These are phyloP conservation scores for Campopleginae sp. DNA, from an alignment of 2,888 invertebrate genomes.

Conservation along the genomic window DNA sequence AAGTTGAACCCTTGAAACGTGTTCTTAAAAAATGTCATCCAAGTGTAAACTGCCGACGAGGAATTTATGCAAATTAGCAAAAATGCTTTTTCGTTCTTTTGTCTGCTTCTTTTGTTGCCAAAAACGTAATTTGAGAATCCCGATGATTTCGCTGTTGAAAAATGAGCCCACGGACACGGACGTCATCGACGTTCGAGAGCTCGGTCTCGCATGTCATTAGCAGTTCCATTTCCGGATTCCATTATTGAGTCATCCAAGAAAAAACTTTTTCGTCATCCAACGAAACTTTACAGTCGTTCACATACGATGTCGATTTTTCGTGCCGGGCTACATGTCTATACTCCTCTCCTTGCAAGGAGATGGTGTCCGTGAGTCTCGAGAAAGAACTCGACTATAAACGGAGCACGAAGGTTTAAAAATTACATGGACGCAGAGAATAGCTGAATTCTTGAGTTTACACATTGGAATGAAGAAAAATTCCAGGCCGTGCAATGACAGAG, in stretches of 20 bases:
- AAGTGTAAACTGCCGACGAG: neutral
- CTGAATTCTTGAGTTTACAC: no score
- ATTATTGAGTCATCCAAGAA: constrained; percentile 58
- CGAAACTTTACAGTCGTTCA: constrained; percentile 30
- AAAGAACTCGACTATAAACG: no score
- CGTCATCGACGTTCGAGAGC: constrained; percentile 32
- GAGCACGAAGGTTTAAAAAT: no score
- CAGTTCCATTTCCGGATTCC: constrained; percentile 62
- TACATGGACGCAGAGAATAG: no score
- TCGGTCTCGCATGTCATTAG: constrained; percentile 7
- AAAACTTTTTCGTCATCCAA: constrained; percentile 3
- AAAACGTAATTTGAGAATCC: neutral
- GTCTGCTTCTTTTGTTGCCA: neutral
- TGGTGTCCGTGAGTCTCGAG: no score
- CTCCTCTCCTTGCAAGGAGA: no score
- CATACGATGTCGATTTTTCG: neutral
- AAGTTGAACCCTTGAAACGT: no score
- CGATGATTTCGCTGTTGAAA: constrained; percentile 18
- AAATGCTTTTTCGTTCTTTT: neutral
- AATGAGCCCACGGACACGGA: neutral
- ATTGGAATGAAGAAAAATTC: no score
- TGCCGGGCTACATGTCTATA: neutral
- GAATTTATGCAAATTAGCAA: neutral
- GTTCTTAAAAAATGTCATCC: no score
- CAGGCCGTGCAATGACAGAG: no score